These are phyloP conservation scores for Rapana venosa DNA, from an alignment of 2,888 invertebrate genomes.

Conservation along the genomic window DNA sequence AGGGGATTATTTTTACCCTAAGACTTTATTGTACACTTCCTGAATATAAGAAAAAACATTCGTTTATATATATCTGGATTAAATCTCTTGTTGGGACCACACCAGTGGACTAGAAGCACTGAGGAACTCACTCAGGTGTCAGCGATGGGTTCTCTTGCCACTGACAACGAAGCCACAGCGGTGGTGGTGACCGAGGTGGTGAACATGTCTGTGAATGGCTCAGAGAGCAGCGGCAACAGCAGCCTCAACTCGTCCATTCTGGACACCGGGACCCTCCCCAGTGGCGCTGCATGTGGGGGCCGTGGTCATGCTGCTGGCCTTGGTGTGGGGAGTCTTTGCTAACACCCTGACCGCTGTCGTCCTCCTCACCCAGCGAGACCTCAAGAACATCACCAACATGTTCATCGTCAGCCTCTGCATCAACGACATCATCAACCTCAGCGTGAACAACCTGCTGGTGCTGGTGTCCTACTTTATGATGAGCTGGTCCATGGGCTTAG, in stretches of 20 bases:
- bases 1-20: not conserved
- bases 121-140: not conserved
- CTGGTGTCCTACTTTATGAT: constrained; percentile 72
- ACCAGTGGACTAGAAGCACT: not conserved
- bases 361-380: constrained; percentile 63
- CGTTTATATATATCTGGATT: not conserved
- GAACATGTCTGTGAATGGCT: not conserved
- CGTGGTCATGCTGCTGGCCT: constrained; percentile 70
- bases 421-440: constrained; percentile 74
- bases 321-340: constrained; percentile 70
- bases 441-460: constrained; percentile 72
- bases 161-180: not conserved
- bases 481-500: constrained; percentile 70
- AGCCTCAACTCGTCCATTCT: constrained; percentile 20
- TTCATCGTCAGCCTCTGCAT: constrained; percentile 76
- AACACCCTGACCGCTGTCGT: constrained; percentile 71
- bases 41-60: not conserved
- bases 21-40: not conserved
- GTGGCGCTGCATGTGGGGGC: constrained; percentile 68
- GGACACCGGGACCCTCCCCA: constrained; percentile 58
- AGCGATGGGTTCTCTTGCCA: not conserved
- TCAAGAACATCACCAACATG: constrained; percentile 74
- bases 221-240: not conserved
- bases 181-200: not conserved
- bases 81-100: too few relatives aligned